Evolutionary conservation across 2,797 vertebrate species (phyloP), one percentile per base, ranked within the genome.

Genomic region (Dryobates pubescens): DNA sequence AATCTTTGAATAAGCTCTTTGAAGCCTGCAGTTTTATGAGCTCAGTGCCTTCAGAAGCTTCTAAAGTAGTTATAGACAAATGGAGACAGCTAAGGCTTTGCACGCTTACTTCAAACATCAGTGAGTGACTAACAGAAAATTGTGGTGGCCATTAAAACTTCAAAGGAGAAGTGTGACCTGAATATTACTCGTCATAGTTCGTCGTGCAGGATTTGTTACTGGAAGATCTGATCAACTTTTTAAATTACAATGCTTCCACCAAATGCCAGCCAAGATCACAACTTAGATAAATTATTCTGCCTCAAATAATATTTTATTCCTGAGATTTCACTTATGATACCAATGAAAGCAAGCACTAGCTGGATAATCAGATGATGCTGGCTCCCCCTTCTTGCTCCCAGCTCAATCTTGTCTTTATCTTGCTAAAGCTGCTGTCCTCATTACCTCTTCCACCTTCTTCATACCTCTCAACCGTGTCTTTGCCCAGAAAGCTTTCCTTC

Each of bases 81-180:
- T 90, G 96, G 94, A 95, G 92, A 79, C 89, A 88, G 82, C 91
- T 80, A 87, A 74, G 75, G 84, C 96, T 96, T 95, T 91, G 92
- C 95, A 94, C 61, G 4, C 92, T 88, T 87, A 92, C 94, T 96
- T 97, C 96, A 96, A 96, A 95, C 95, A 88, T 77, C 90, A 94
- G 85, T 90, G 90, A 96, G 90, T 92, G 94, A 93, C 94, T 94
- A 93, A 94, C 90, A 93, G 45, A 78, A 96, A 96, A 97, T 88
- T 96, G 90, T 94, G 95, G 92, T 92, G 94, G 95, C 94, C 94
- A 96, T 97, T 96, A 96, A 96, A 97, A 95, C 95, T 95, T 97
- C 94, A 97, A 96, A 96, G 75, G 74, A 74, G 71, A 88, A 89
- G 68, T 69, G 62, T 94, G 94, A 96, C 92, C 93, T 96, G 94